Conservation (phyloP, 1,140 invertebrate genomes). For the Venustaconcha ellipsiformis region DNA sequence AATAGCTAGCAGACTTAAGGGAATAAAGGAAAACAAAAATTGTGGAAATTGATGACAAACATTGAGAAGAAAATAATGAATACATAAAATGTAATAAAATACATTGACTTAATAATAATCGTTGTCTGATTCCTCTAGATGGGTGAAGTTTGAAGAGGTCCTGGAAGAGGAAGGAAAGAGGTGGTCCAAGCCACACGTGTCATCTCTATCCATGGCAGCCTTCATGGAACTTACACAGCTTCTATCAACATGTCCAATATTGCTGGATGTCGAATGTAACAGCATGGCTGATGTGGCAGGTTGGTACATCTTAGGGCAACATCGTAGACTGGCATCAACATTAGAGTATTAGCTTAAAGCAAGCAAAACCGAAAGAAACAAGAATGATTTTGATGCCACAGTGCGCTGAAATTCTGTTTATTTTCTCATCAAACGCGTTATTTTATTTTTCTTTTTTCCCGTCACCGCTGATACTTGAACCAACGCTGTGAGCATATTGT, state of each 20-base stretch:
- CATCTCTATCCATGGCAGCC: constrained; percentile 68
- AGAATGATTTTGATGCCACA: neutral
- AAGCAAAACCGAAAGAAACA: neutral
- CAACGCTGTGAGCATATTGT: neutral
- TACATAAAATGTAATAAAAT: neutral
- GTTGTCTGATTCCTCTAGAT: constrained; percentile 52
- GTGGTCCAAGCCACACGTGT: constrained; percentile 70
- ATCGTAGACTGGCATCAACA: neutral
- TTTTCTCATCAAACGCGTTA: too few relatives aligned
- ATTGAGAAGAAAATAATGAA: too few relatives aligned
- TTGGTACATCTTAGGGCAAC: constrained; percentile 18
- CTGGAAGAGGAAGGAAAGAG: constrained; percentile 68
- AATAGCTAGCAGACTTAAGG: neutral
- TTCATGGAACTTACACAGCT: constrained; percentile 64
- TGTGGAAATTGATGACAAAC: neutral
- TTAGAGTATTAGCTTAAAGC: neutral
- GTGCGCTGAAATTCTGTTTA: too few relatives aligned
- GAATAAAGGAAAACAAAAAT: neutral
- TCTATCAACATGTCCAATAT: constrained; percentile 56
- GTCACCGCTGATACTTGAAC: neutral
- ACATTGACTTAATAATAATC: neutral
- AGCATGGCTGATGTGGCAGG: constrained; percentile 52
- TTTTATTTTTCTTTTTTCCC: too few relatives aligned
- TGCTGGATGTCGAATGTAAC: constrained; percentile 60
- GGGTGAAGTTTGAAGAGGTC: constrained; percentile 71